Conservation (phyloP, 2,113 vertebrate species). For the Alaudala cheleensis region DNA sequence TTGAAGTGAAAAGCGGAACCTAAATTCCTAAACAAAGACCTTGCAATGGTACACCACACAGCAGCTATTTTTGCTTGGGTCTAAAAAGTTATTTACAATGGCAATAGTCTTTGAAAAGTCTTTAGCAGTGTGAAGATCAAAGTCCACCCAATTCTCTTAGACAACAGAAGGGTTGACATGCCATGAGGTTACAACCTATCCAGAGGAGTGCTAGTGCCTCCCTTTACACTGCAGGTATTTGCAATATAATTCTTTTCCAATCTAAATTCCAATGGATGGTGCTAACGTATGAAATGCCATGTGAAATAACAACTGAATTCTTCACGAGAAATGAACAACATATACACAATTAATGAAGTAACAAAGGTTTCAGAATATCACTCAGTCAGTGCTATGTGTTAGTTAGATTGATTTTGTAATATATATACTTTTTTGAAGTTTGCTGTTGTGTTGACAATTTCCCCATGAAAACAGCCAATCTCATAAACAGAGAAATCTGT, state of each 20-base stretch:
- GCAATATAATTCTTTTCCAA: conserved; percentile 25
- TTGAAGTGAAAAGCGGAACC: conserved; percentile 80
- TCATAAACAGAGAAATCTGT: conserved; percentile 56
- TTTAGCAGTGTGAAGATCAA: conserved; percentile 84
- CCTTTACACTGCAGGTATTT: conserved; percentile 18
- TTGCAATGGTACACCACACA: conserved; percentile 91
- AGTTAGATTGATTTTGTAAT: background rate
- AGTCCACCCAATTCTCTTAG: conserved; percentile 76
- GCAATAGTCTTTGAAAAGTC: conserved; percentile 90
- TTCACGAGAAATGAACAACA: background rate
- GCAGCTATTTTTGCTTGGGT: conserved; percentile 81
- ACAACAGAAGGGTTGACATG: conserved; percentile 30
- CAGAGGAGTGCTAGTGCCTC: conserved; percentile 3
- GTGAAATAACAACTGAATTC: conserved; percentile 20
- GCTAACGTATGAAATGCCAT: conserved; percentile 56
- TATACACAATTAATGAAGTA: conserved; percentile 36
- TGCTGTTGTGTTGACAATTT: conserved; percentile 2
- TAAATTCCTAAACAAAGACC: conserved; percentile 92
- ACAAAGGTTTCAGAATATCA: conserved; percentile 27
- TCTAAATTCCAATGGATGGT: conserved; percentile 60
- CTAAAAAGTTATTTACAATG: conserved; percentile 96
- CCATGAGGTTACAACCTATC: conserved; percentile 25
- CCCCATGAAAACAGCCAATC: conserved; percentile 48
- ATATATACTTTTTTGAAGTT: conserved; percentile 18
- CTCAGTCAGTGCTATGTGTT: conserved; percentile 43